Evolutionary conservation across 2,888 invertebrate genomes (phyloP).

Genomic region (Saturnia japonica): DNA sequence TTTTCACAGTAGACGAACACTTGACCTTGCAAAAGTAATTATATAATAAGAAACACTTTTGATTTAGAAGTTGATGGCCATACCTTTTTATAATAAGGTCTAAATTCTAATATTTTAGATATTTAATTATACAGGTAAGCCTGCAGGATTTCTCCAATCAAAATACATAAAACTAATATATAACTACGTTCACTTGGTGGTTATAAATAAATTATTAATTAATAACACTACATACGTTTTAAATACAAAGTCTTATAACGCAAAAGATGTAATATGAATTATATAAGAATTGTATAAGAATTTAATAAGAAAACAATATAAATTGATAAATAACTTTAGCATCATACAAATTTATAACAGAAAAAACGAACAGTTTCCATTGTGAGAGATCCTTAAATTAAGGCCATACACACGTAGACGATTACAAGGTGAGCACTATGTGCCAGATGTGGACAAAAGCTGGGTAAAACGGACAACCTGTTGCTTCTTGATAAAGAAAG

Average conservation of each 20-base stretch:
- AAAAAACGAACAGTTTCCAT: neutral
- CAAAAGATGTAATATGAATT: neutral
- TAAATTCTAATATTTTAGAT: neutral
- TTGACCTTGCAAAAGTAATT: neutral
- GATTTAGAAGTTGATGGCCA: neutral
- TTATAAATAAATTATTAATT: neutral
- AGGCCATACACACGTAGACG: constrained; percentile 4
- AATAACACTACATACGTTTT: too few species aligned
- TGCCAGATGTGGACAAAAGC: neutral
- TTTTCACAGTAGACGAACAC: neutral
- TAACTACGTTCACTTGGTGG: neutral
- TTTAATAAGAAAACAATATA: neutral
- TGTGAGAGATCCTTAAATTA: constrained; percentile 1
- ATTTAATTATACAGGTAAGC: neutral
- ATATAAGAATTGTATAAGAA: too few species aligned
- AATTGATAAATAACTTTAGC: neutral
- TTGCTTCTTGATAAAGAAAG: neutral
- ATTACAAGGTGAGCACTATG: neutral
- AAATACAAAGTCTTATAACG: too few species aligned
- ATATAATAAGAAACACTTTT: neutral
- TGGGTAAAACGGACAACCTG: neutral
- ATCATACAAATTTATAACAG: neutral
- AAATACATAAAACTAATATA: neutral
- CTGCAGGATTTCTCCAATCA: neutral
- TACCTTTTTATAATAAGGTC: neutral